Evolutionary conservation across 1,140 invertebrate genomes (phyloP), one percentile per base, ranked within the genome.

Genomic region (Fopius arisanus): DNA sequence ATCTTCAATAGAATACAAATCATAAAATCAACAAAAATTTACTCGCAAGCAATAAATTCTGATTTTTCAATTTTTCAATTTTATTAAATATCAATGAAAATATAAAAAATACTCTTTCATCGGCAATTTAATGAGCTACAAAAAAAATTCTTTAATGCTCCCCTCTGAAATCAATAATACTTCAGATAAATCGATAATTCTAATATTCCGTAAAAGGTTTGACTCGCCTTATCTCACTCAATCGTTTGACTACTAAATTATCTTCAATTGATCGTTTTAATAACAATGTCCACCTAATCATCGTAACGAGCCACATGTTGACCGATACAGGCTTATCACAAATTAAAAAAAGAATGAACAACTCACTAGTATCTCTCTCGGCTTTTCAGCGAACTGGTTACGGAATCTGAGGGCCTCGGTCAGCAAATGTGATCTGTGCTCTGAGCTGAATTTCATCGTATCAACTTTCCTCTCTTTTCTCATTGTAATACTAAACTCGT

Each of bases 381-480:
- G 90, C 84, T 94, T 94, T 83, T 95, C 93, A 66, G 92, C 91
- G 90, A 96, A 96, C 78, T 91, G 89, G 83, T 93, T 90, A 79
- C 93, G 91, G 82, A 92, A 95, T 82, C 91, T 94, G 65, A 99
- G 91, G 76, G 96, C 95, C 81, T 98, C 95, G 14, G 96, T 97
- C 23, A 99, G 88, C 76, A 99, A 92, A 77, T 98, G 92, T 71
- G 95, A 92, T 82, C 98, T 92, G 84, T 97, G 94, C 82, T 99
- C 98, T 3, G 96, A 97, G n/a, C 97, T 98, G 86, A 99, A 98
- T 82, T 93, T 95, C 95, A 99, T 99, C 16, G 93, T 93, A 82
- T 99, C 97, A 63, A 92, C 90, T 90, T 98, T 98, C 86, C 95
- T 91, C 37, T 96, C 95, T 84, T 97, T 97, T 76, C 93, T 94